phyloP scores from a whole-genome alignment of 1,140 invertebrate species.

The Pseudomyrmex gracilis region DNA sequence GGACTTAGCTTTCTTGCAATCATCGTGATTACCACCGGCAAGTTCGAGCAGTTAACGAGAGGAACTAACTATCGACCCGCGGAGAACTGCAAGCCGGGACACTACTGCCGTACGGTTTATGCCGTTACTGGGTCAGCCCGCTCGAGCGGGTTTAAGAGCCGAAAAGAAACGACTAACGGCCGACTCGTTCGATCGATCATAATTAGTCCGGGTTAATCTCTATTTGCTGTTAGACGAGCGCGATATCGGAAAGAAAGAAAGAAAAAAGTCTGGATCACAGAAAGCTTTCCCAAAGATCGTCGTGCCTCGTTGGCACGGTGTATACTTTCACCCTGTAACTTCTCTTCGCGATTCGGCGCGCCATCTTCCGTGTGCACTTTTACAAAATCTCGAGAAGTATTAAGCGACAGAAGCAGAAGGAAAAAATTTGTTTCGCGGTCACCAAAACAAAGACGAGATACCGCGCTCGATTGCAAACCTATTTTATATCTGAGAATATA shows the following conservation, averaged over 20 bases:
- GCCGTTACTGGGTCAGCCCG: conserved; percentile 57
- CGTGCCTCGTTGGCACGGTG: not conserved
- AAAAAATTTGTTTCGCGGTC: not conserved
- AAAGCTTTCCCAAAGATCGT: conserved; percentile 8
- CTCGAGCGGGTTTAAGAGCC: conserved; percentile 41
- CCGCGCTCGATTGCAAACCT: no score
- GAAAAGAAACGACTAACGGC: conserved; percentile 43
- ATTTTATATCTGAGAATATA: not conserved
- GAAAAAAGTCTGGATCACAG: not conserved
- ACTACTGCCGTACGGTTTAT: conserved; percentile 50
- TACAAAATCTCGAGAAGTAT: not conserved
- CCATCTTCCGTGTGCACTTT: not conserved
- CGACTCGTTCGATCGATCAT: conserved; percentile 41
- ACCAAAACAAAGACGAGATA: no score
- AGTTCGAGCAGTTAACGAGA: conserved; percentile 52
- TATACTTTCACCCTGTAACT: conserved; percentile 11
- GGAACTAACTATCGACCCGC: conserved; percentile 54
- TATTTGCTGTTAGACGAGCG: conserved; percentile 41
- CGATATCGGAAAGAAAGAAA: conserved; percentile 10
- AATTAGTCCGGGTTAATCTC: conserved; percentile 55
- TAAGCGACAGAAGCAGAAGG: not conserved
- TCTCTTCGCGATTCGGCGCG: conserved; percentile 13
- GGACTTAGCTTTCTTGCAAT: conserved; percentile 27
- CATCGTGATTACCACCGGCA: conserved; percentile 58
- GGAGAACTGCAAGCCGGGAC: conserved; percentile 48